Base-by-base conservation (phyloP, 1,140 invertebrate genomes). In the Pseudomyrmex concolor region DNA sequence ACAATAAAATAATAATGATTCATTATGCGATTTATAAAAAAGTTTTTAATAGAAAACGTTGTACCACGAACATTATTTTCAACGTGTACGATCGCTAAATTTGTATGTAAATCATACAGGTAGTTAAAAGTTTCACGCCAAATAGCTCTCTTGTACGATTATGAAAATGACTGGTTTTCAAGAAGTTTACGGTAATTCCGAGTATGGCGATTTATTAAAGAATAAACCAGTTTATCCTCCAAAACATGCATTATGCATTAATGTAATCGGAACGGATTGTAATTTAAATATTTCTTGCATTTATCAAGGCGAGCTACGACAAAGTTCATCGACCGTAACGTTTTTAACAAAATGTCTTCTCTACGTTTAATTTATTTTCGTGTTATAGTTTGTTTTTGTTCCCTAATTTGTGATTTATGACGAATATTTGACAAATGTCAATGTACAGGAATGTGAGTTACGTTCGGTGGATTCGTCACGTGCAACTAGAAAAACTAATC, bases 211-310 rank as follows among this genome's bases (percentile, higher is more conserved):
- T 80, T 80, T 80, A 80, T 71, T 71, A 80, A 80, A 55, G 22
- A 71, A 48, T 80, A n/a, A 34, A 17, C 45, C 55, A 12, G 55
- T 80, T 59, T 70, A 68, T n/a, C 43, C 15, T 50, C 34, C 15
- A 19, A 59, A 34, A 13, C 15, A 60, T 80, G 76, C 55, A 80
- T 80, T 80, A 80, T 50, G 45, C 66, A 80, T 80, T 80, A 80
- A 77, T 17, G 74, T 77, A 68, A 80, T 80, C 64, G 43, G 76
- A 78, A 68, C 70, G 34, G 51, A 43, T n/a, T n/a, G n/a, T 2
- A n/a, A 71, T 80, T 80, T 60, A 80, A 80, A 80, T 80, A 80
- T 80, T 80, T 80, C 43, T 80, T 71, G 12, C 76, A 71, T 80
- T 71, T 50, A 80, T 80, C 76, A 71, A 78, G 51, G 5, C 51